These are phyloP conservation scores for Drosophila sechellia DNA, from an alignment of 1,140 invertebrate genomes.

Conservation along the genomic window DNA sequence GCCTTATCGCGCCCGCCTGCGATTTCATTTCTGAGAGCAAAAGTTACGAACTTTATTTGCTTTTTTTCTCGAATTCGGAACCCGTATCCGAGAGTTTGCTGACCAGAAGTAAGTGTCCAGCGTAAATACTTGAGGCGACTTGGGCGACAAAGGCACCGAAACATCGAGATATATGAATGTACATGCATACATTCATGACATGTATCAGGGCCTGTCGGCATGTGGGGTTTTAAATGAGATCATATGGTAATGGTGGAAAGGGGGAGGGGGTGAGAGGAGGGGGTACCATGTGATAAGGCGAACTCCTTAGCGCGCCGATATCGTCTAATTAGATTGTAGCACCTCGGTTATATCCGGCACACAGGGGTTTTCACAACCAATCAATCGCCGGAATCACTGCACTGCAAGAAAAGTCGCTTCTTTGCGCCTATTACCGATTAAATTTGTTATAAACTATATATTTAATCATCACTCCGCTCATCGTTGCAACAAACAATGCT, in stretches of 20 bases:
- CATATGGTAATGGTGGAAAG: neutral
- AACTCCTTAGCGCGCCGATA: constrained; percentile 13
- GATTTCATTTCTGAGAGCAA: constrained; percentile 9
- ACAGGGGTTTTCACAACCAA: constrained; percentile 1
- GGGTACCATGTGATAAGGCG: constrained; percentile 27
- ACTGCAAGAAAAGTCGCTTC: neutral
- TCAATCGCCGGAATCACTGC: neutral
- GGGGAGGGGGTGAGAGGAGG: neutral
- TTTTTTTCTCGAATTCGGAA: constrained; percentile 14
- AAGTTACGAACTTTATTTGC: constrained; percentile 9
- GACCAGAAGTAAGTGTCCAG: constrained; percentile 18
- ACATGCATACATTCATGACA: neutral
- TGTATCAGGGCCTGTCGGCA: constrained; percentile 3
- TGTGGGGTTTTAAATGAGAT: constrained; percentile 18
- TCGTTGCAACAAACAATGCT: neutral
- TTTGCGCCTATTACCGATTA: neutral
- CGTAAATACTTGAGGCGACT: constrained; percentile 15
- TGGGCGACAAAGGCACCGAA: constrained; percentile 10
- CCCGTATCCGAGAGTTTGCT: constrained; percentile 35
- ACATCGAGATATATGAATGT: constrained; percentile 1
- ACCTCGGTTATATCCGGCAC: constrained; percentile 12
- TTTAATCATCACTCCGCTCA: no score
- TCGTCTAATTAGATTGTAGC: constrained; percentile 36
- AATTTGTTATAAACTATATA: neutral
- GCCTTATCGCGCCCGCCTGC: constrained; percentile 8